Base-by-base conservation (phyloP, 2,888 invertebrate genomes). In the Portevinia maculata region DNA sequence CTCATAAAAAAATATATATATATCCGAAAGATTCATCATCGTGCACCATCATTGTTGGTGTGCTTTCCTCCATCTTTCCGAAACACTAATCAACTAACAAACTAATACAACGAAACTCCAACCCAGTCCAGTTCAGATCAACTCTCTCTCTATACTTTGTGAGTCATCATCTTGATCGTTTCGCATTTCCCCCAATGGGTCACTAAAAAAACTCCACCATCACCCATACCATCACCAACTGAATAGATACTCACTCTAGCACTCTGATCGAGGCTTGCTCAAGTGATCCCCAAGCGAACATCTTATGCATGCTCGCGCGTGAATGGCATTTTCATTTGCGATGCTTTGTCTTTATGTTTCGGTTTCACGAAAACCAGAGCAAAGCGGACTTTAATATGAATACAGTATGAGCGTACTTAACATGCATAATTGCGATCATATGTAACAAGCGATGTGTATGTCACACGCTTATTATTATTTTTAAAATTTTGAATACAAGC, bases 391-490 rank as follows among this genome's bases (percentile, higher is more conserved):
- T 30, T 50, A 34, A 41, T 44, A 24, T 24, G 48, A 60, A 48
- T 67, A 44, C 11, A 74, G 15, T 70, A 39, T 39, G 24, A 24
- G 24, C 5, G 64, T 62, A 39, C 52, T 70, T 39, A 46, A 39
- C 53, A 81, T 81, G 75, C 75, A 70, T 81, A 76, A 75, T 76
- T 64, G 70, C 70, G 64, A 70, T 73, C 67, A 30, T 44, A 59
- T 69, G 53, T 46, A 65, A 60, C 59, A 60, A 59, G 70, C 76
- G 81, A 76, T 76, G 81, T 53, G 59, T 69, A 28, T 24, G 19
- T 44, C 6, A 0, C 9, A 34, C 34, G 32, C 1, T 30, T 21
- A 30, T 19, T 59, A 62, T 7, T 44, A 62, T 62, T 55, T 57
- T 30, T 19, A 13, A 28, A 19, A 50, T 28, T 46, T 30, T 60